Percentiles rank a stretch among this genome's conserved stretches.
phyloP scores from a whole-genome alignment of 1,140 invertebrate species.

The Hycleus phaleratus region DNA sequence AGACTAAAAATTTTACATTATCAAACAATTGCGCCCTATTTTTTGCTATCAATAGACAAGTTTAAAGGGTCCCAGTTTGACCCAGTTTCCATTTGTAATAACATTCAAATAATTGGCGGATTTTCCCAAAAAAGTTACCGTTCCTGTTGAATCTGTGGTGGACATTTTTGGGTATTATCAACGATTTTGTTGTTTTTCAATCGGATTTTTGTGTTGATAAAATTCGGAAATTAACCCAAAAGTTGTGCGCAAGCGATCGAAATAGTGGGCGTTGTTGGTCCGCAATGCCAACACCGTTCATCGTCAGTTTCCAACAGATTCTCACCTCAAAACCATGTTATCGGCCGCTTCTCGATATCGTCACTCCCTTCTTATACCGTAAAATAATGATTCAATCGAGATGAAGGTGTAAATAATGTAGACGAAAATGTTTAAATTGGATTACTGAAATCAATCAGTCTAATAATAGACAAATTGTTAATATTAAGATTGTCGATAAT shows the following conservation, averaged over 20 bases:
- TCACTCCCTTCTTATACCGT: conserved; percentile 14
- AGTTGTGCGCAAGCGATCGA: conserved; percentile 16
- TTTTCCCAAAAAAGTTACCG: no score
- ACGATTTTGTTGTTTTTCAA: no score
- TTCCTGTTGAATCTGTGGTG: no score
- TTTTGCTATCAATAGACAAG: no score
- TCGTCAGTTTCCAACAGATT: conserved; percentile 12
- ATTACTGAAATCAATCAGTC: background rate
- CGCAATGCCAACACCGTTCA: conserved; percentile 16
- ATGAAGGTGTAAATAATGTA: background rate
- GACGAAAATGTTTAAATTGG: background rate
- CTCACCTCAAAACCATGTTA: background rate
- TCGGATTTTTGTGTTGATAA: no score
- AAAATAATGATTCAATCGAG: background rate
- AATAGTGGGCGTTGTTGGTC: conserved; percentile 19
- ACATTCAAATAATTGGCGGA: no score
- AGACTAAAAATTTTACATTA: no score
- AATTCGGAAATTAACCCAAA: no score
- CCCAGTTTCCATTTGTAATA: no score
- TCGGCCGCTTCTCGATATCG: background rate
- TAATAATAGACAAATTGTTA: conserved; percentile 5
- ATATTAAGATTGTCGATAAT: background rate
- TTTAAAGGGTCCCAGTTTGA: no score
- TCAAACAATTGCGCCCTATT: no score
- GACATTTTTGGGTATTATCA: no score